phyloP scores from a whole-genome alignment of 2,797 vertebrate genomes.

The Alcedo quadribrachys region DNA sequence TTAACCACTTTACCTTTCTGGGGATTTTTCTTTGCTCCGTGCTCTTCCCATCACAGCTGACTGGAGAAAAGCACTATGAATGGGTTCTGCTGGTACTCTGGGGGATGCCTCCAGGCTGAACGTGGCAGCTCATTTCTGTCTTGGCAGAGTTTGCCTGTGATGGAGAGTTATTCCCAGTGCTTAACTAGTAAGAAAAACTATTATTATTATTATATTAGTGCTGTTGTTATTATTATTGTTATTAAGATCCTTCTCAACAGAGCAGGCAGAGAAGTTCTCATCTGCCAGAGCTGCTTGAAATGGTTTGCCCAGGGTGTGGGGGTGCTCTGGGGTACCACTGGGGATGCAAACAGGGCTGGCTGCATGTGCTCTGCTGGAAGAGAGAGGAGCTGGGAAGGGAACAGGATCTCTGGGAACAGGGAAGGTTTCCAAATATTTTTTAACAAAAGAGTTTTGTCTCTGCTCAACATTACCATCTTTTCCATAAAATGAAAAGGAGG shows the following conservation, averaged over 20 bases:
- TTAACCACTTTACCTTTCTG: constrained; percentile 35
- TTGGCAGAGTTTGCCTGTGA: neutral
- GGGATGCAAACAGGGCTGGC: neutral
- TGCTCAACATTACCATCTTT: neutral
- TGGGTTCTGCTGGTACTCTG: neutral
- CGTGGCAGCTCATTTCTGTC: neutral
- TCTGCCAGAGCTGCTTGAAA: neutral
- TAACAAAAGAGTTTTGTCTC: neutral
- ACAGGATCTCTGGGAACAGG: neutral
- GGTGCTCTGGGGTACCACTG: neutral
- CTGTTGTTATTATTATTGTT: neutral
- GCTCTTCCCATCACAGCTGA: constrained; percentile 18
- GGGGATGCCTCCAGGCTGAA: neutral
- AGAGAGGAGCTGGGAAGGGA: neutral
- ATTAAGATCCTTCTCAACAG: neutral
- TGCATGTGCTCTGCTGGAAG: neutral
- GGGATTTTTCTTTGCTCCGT: neutral
- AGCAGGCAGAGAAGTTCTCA: neutral
- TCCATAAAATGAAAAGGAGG: neutral
- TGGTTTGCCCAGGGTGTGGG: neutral
- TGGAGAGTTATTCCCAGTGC: constrained; percentile 27
- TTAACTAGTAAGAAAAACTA: constrained; percentile 18
- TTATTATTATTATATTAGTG: neutral
- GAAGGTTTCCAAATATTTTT: neutral
- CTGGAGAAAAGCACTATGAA: neutral